Conservation (phyloP, 2,113 vertebrate species). For the Rattus rattus region DNA sequence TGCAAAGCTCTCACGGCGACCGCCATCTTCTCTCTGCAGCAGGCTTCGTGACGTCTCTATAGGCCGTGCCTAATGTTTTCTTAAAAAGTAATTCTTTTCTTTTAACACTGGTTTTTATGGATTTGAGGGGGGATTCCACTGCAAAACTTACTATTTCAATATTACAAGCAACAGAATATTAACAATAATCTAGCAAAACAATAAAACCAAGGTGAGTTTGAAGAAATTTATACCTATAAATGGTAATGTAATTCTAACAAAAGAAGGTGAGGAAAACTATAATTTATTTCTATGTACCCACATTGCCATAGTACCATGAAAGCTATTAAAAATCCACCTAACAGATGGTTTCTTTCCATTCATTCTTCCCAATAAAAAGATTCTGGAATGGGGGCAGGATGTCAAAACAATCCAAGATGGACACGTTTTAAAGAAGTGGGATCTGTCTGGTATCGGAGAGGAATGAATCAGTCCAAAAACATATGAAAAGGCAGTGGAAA, state of each 20-base stretch:
- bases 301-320: background rate
- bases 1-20: slow-evolving; percentile 96
- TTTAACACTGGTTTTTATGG: background rate
- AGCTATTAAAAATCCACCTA: slow-evolving; percentile 16
- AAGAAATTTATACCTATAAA: background rate
- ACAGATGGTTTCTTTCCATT: slow-evolving; percentile 31
- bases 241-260: background rate
- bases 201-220: background rate
- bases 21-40: slow-evolving; percentile 92
- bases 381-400: background rate
- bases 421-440: background rate
- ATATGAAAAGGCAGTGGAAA: background rate
- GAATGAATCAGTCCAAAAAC: slow-evolving; percentile 3
- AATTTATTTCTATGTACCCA: background rate
- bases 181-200: background rate
- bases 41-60: slow-evolving; percentile 67
- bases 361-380: background rate
- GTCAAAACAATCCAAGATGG: slow-evolving; percentile 9
- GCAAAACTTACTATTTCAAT: background rate
- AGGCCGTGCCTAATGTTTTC: slow-evolving; percentile 58
- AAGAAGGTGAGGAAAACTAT: background rate
- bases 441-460: background rate
- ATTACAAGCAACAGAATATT: background rate
- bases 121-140: background rate
- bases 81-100: background rate